Base-by-base conservation (phyloP, 2,888 invertebrate genomes). In the Caenorhabditis macrosperma region DNA sequence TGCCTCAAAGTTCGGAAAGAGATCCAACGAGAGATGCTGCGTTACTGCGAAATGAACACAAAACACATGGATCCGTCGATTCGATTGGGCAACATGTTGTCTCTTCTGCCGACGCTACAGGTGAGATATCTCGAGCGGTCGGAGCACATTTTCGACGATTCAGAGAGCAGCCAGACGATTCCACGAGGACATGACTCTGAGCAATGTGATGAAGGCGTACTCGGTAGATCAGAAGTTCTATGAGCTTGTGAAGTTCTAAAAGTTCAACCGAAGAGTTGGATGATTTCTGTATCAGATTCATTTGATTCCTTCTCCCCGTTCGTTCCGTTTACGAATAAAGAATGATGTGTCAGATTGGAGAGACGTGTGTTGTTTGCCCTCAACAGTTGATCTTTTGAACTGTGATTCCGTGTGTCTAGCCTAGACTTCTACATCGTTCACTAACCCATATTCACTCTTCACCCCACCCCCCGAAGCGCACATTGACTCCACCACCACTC, bases 181-280 rank as follows among this genome's bases (percentile, higher is more conserved):
- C 17, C 54, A 57, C 10, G 61, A 57, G 5, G 72, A 72, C 38
- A 57, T 72, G 61, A 55, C 30, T 12, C 7, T 72, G 57, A 57
- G 54, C 35, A 55, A 72, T 24, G 55, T 69, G 22, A 60, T 69
- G 60, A 50, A 69, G 22, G 69, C 69, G 9, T 69, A 69, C 50
- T 61, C 69, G 7, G 69, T 69, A 2, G 69, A 69, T 52, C 52
- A 69, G 30, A 60, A 61, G 24, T 60, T 69, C 35, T 69, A 69
- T 44, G 59, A 69, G 20, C 60, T 61, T 54, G 64, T 46, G 15
- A 26, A 60, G 26, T 26, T 41, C 26, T 38, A 1, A 17, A 10
- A 15, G 24, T 26, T n/a, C 22, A 22, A n/a, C n/a, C n/a, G n/a
- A n/a, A n/a, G n/a, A n/a, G n/a, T 57, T 10, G 26, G 28, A 26